These are phyloP conservation scores for Acleris emargana DNA, from an alignment of 2,888 invertebrate genomes.

Conservation along the genomic window DNA sequence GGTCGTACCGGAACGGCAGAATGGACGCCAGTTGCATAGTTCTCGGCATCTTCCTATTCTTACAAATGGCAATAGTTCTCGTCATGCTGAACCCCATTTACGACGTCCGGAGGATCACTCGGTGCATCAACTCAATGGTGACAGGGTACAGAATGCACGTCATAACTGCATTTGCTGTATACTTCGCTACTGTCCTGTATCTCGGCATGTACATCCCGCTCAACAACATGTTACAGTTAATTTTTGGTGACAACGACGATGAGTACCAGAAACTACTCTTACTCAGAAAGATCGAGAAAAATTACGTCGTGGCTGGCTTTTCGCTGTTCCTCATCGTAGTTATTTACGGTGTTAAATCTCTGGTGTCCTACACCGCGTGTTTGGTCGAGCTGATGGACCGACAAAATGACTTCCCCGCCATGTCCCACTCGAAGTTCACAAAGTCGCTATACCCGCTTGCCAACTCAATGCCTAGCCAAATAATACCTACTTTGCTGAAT, in stretches of 20 bases:
- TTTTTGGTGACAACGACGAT: slow-evolving; percentile 46
- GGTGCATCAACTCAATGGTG: slow-evolving; percentile 47
- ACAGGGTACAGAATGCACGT: slow-evolving; percentile 49
- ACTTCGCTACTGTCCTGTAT: slow-evolving; percentile 60
- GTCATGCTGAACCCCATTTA: slow-evolving; percentile 66
- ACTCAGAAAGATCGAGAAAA: slow-evolving; percentile 61
- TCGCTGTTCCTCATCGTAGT: slow-evolving; percentile 68
- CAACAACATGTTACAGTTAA: slow-evolving; percentile 55
- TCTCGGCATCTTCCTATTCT: slow-evolving; percentile 56
- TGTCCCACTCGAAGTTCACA: slow-evolving; percentile 37
- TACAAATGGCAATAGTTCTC: slow-evolving; percentile 65
- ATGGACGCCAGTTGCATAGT: slow-evolving; percentile 62
- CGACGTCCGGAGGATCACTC: slow-evolving; percentile 58
- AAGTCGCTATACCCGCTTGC: slow-evolving; percentile 29
- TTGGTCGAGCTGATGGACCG: slow-evolving; percentile 50
- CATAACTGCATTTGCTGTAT: slow-evolving; percentile 44
- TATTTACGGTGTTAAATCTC: slow-evolving; percentile 57
- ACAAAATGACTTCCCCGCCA: slow-evolving; percentile 39
- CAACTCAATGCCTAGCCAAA: slow-evolving; percentile 40
- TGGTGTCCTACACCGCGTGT: slow-evolving; percentile 59
- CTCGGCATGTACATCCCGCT: slow-evolving; percentile 66
- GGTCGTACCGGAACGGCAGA: slow-evolving; percentile 41
- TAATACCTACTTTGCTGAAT: slow-evolving; percentile 58
- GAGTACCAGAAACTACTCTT: slow-evolving; percentile 58
- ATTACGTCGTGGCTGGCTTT: slow-evolving; percentile 69